Evolutionary conservation across 2,113 vertebrate species (phyloP).

Genomic region (Zosterops borbonicus): DNA sequence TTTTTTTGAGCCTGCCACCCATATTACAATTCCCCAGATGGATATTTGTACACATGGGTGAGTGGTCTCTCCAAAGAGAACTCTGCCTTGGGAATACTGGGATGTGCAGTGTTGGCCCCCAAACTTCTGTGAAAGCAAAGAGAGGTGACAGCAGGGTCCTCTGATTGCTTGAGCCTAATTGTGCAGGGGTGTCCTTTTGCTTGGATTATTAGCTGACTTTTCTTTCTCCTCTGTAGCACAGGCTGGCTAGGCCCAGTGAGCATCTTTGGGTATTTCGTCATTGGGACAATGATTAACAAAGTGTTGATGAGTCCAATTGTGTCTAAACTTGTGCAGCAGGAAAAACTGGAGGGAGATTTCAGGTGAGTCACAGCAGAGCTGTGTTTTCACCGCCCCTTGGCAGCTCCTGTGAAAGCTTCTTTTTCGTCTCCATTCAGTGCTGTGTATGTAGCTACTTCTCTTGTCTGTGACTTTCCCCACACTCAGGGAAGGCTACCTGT

Average conservation of each 20-base stretch:
- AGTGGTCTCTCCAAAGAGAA: neutral
- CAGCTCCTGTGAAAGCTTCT: neutral
- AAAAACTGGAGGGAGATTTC: constrained; percentile 96
- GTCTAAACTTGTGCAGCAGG: constrained; percentile 89
- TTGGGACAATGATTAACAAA: constrained; percentile 90
- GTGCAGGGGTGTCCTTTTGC: neutral
- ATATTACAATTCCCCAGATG: neutral
- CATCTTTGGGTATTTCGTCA: constrained; percentile 91
- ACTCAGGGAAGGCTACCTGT: neutral
- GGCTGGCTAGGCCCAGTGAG: constrained; percentile 92
- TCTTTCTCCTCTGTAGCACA: constrained; percentile 76
- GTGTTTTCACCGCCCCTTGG: neutral
- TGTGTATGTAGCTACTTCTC: neutral
- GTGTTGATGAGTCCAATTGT: constrained; percentile 92
- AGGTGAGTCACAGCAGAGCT: constrained; percentile 74
- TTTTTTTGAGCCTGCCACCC: neutral
- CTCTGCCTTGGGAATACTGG: neutral
- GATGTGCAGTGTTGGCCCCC: neutral
- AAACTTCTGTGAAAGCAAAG: neutral
- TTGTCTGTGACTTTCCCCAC: neutral
- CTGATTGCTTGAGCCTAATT: neutral
- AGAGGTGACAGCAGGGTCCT: neutral
- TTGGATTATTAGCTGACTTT: neutral
- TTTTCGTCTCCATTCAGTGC: neutral
- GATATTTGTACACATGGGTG: neutral